Evolutionary conservation across 2,888 invertebrate species (phyloP).

Genomic region (Pharmacophagus antenor): DNA sequence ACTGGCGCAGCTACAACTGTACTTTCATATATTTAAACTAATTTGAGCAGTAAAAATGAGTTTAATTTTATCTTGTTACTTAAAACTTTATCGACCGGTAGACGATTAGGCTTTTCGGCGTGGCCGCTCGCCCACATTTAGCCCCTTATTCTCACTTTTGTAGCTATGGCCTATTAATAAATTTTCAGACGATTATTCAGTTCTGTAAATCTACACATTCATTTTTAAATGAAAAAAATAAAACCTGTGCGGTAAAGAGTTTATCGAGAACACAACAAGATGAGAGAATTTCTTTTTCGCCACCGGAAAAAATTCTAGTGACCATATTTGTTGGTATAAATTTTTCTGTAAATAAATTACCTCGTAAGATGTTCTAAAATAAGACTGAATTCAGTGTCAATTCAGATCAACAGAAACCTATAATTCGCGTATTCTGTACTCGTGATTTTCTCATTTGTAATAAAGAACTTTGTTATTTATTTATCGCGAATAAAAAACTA

Average conservation of each 20-base stretch:
- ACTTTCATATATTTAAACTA: not conserved
- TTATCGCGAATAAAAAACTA: conserved; percentile 9
- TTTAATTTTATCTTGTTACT: no score
- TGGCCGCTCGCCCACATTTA: no score
- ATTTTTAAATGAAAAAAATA: no score
- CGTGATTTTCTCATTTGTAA: not conserved
- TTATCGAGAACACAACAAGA: no score
- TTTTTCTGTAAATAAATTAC: conserved; percentile 68
- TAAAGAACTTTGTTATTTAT: conserved; percentile 5
- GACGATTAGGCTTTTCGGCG: no score
- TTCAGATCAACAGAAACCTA: conserved; percentile 60
- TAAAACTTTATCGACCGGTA: no score
- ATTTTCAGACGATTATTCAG: no score
- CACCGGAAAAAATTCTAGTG: conserved; percentile 29
- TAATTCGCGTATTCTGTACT: not conserved
- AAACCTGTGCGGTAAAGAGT: no score
- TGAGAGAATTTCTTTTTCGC: not conserved
- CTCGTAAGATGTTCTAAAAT: conserved; percentile 59
- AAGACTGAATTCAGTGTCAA: conserved; percentile 82
- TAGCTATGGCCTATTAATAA: no score
- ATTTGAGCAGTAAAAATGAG: no score
- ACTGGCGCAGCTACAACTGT: not conserved
- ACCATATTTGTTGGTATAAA: conserved; percentile 35
- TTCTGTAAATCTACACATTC: no score
- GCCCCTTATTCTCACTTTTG: no score